Evolutionary conservation across 2,113 vertebrate species (phyloP), one percentile per base, ranked within the genome.

Genomic region (Conger conger): DNA sequence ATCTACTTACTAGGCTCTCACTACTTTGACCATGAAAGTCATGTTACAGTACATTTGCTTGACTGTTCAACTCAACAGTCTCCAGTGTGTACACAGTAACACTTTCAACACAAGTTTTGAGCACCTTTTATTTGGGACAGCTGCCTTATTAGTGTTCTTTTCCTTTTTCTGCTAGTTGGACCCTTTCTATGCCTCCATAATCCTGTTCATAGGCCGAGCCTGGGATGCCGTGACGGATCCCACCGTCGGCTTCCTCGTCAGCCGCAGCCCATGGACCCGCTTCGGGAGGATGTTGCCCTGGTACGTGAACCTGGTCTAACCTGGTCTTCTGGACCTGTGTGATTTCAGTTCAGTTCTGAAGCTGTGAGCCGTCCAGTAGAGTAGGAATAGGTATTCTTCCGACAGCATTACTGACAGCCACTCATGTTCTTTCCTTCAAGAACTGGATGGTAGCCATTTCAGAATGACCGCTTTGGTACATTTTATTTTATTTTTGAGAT

Each of bases 141-240:
- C 20, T 2, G 20, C 3, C 6, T 36, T 15, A 36, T 30, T 77
- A 15, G 18, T 27, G 60, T 68, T 68, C 20, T 27, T 23, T 68
- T 68, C 79, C 27, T 0, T 33, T 82, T 13, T 54, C 79, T 80
- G 3, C 40, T 87, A 99, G 98, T 86, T 99, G 90, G 94, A 96
- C 57, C 95, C 98, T 16, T 98, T 97, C 90, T 96, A 95, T 38
- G 98, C 98, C 76, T 99, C 98, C 83, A 97, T 99, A 92, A 99
- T 99, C 89, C 92, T 99, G 0, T 99, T 99, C 37, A 95, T 93
- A 86, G 98, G 98, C 27, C 93, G 98, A 78, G 97, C 96, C 2
- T 99, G 98, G 98, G 98, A 99, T 0, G 98, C 98, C 0, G 2
- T 99, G 87, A 99, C 98, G 0, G 98, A 99, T 87, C 98, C 98